Evolutionary conservation across 2,113 vertebrate species (phyloP), one percentile per base, ranked within the genome.

Genomic region (Amazona vittata): DNA sequence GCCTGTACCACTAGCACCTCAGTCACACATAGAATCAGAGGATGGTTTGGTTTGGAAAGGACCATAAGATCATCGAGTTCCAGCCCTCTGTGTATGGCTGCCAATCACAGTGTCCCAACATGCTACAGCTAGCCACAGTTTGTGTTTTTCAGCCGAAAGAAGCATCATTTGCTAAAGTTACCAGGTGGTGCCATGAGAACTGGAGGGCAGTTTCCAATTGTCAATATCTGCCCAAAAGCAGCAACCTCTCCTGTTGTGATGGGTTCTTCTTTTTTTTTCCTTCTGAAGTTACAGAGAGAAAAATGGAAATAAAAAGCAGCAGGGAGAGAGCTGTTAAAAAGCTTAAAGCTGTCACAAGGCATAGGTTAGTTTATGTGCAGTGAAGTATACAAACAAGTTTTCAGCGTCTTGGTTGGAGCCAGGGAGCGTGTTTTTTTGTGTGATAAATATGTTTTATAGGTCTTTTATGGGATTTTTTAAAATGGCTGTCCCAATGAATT

Each of bases 401-500:
- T 93, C 92, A 96, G 91, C 86, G 65, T 97, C 86, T 92, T 95
- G 93, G 70, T 57, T 92, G 92, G 71, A 95, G 81, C 87, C 18
- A 4, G 79, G 81, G 35, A 93, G 43, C 2, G 0, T 76, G 49
- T 1, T 53, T 20, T 87, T 92, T 64, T 90, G 75, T 78, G 95
- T 84, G 91, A 96, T 96, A 96, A 97, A 97, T 96, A 96, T 91
- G 68, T 91, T 97, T 97, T 97, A 96, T 94, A 52, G 81, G 88
- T 92, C 94, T 97, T 97, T 97, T 97, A 97, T 96, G 94, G 88
- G 93, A 93, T 95, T 94, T 85, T 92, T 93, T 65, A 5, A 95
- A 93, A 96, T 78, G 93, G 74, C 88, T 97, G 88, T 91, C 92
- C 83, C 90, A 84, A 92, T 96, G 96, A 97, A 97, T 97, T 97